These are phyloP conservation scores for Leptopilina syphax DNA, from an alignment of 2,888 invertebrate genomes.

Conservation along the genomic window DNA sequence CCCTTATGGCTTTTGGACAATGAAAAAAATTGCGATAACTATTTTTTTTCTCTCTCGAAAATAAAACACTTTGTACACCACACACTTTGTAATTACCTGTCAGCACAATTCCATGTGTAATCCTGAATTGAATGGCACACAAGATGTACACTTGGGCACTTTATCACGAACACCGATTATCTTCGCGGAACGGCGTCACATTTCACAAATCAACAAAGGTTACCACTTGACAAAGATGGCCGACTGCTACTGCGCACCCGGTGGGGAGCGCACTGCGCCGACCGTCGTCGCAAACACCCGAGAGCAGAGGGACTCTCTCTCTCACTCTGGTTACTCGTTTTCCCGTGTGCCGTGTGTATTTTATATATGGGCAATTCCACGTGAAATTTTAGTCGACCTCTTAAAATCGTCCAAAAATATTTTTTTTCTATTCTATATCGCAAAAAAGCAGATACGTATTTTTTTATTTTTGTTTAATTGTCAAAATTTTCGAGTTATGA, in stretches of 20 bases:
- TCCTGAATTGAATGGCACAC: constrained; percentile 46
- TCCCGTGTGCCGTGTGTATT: background rate
- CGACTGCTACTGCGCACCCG: constrained; percentile 64
- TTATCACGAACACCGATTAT: constrained; percentile 69
- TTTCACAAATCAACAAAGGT: constrained; percentile 77
- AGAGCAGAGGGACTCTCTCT: constrained; percentile 39
- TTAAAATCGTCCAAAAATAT: no score
- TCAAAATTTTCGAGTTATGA: no score
- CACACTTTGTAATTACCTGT: constrained; percentile 52
- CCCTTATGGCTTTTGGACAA: no score
- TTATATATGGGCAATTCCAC: no score
- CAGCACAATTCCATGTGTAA: constrained; percentile 47
- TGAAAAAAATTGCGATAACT: no score
- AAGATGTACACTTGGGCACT: constrained; percentile 57
- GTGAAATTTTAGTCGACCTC: no score
- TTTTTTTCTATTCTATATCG: no score
- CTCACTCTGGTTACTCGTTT: background rate
- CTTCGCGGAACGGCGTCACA: constrained; percentile 69
- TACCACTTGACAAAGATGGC: constrained; percentile 77
- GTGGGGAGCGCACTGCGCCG: constrained; percentile 68
- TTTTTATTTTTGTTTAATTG: no score
- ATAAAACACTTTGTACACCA: background rate
- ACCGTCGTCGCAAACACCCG: constrained; percentile 51
- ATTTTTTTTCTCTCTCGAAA: no score
- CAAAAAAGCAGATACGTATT: no score